phyloP scores from a whole-genome alignment of 1,140 invertebrate genomes.

The Drosophila kikkawai region DNA sequence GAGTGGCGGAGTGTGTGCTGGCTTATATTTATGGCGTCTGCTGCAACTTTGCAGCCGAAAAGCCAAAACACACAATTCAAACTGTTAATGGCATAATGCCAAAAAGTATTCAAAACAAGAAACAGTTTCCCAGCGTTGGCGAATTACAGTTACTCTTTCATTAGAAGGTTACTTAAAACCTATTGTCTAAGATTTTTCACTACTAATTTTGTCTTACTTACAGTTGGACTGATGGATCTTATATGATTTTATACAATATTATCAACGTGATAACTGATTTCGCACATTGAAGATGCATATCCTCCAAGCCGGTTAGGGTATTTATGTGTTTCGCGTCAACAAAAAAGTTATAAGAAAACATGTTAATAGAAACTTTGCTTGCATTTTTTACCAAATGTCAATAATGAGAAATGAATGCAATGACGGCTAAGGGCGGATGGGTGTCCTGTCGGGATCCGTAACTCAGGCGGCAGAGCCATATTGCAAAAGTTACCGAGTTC shows the following conservation, averaged over 20 bases:
- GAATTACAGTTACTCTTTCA: slow-evolving; percentile 12
- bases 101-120: slow-evolving; percentile 63
- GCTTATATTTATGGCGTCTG: slow-evolving; percentile 79
- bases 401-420: slow-evolving; percentile 80
- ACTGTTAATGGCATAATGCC: slow-evolving; percentile 68
- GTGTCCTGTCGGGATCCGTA: slow-evolving; percentile 37
- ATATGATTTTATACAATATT: background rate
- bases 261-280: background rate
- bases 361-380: slow-evolving; percentile 63
- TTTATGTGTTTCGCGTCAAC: background rate
- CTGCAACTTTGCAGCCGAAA: slow-evolving; percentile 69
- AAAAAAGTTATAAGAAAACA: slow-evolving; percentile 17
- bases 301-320: background rate
- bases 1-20: slow-evolving; percentile 43
- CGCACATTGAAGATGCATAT: background rate
- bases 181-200: background rate
- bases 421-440: slow-evolving; percentile 7
- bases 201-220: no score
- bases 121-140: background rate
- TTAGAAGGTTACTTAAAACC: background rate
- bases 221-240: background rate
- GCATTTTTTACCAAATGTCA: slow-evolving; percentile 72
- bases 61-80: slow-evolving; percentile 61
- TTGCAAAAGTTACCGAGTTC: slow-evolving; percentile 79
- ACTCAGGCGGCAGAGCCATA: slow-evolving; percentile 61